phyloP scores from a whole-genome alignment of 2,797 vertebrate genomes.

The Myiothlypis coronata region DNA sequence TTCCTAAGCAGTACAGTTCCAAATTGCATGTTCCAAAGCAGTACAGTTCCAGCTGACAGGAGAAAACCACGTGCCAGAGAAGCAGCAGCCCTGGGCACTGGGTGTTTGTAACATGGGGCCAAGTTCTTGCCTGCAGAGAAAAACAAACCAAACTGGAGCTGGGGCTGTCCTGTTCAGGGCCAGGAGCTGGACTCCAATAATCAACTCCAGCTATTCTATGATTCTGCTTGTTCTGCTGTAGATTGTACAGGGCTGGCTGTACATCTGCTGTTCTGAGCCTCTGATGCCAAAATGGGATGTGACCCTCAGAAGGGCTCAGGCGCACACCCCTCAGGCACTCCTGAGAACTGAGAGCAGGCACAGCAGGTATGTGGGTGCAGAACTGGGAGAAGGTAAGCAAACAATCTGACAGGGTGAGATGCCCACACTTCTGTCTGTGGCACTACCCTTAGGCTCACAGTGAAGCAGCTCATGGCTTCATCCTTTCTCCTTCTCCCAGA shows the following conservation, averaged over 20 bases:
- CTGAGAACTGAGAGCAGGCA: not conserved
- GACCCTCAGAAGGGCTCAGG: not conserved
- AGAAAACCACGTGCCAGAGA: not conserved
- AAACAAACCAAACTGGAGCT: not conserved
- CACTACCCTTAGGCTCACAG: not conserved
- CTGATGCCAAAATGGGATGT: not conserved
- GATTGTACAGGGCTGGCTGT: not conserved
- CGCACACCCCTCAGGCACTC: rapidly evolving
- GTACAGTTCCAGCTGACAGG: not conserved
- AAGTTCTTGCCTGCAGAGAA: not conserved
- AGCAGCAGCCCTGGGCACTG: not conserved
- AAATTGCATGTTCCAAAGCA: not conserved
- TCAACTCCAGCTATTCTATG: not conserved
- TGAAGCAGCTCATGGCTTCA: not conserved
- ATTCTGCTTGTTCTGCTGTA: not conserved
- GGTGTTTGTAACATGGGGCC: not conserved
- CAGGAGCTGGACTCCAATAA: not conserved
- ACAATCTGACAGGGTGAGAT: rapidly evolving
- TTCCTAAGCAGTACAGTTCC: not conserved
- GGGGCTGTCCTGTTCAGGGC: not conserved
- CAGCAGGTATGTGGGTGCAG: not conserved
- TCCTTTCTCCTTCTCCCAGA: not conserved
- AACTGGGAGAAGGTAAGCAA: not conserved
- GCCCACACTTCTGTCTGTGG: not conserved
- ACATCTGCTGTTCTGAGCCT: not conserved